Evolutionary conservation across 2,888 invertebrate species (phyloP), one percentile per base, ranked within the genome.

Genomic region (Cerastoderma edule): DNA sequence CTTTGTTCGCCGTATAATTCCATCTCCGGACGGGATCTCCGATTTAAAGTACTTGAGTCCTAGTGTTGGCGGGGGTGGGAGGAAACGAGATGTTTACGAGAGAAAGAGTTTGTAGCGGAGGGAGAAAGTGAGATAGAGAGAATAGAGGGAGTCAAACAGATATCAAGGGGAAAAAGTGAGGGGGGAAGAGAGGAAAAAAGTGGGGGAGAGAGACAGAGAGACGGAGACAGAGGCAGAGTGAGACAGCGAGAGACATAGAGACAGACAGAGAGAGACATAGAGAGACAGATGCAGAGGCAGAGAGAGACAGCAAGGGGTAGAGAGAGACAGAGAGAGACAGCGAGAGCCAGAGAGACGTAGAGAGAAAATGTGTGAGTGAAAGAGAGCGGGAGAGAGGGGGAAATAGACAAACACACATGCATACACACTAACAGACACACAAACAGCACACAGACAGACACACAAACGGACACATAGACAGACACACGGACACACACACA

Each of bases 261-360:
- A 33, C 4, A 24, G 24, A 35, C 10, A 35, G 56, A 28, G 28
- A 5, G n/a, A 10, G 8, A 28, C 10, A 28, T 13, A n/a, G 28
- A n/a, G n/a, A 28, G n/a, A n/a, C 6, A 28, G 28, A 28, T 27
- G 10, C 4, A 28, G 56, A 56, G 56, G 28, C 6, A 63, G 63
- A 63, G 63, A 35, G 63, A 63, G 63, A 33, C n/a, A 63, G 35
- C 6, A n/a, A 50, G 50, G 22, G 22, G 22, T 6, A n/a, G 50
- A n/a, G 50, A 50, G 50, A 50, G 50, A 50, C 6, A 50, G 50
- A 50, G 50, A 50, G 13, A 16, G 50, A 50, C 16, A 50, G 50
- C 10, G 50, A 50, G 50, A n/a, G 50, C 10, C 6, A 50, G 50
- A 10, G 22, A 50, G 22, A 50, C 16, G 22, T 6, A 50, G 22